Percentiles rank a stretch among this genome's conserved stretches.
Conservation (phyloP, 2,797 vertebrate genomes). For the Fratercula arctica region DNA sequence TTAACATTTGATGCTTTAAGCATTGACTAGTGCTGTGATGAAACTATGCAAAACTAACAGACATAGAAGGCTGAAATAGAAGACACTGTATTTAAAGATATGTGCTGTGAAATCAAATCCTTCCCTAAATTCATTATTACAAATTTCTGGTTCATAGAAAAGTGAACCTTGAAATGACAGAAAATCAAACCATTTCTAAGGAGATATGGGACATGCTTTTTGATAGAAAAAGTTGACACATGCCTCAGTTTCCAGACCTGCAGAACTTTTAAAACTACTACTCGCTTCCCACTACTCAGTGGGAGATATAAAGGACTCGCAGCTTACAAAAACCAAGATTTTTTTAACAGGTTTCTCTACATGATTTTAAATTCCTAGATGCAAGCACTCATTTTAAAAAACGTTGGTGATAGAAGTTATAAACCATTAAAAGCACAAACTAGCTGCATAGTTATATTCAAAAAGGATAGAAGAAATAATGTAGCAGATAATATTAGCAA, state of each 20-base stretch:
- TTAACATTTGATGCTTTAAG: background rate
- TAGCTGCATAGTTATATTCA: background rate
- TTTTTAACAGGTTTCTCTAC: background rate
- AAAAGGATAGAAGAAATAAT: background rate
- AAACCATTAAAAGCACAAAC: background rate
- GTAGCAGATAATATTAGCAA: background rate
- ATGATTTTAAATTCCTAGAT: background rate
- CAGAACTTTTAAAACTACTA: background rate
- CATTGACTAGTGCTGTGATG: background rate
- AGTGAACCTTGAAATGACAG: background rate
- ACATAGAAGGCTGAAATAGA: background rate
- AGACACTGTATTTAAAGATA: background rate
- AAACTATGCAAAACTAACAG: background rate
- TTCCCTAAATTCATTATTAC: background rate
- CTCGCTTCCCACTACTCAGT: background rate
- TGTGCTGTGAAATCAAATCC: background rate
- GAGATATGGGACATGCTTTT: background rate
- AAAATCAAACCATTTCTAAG: background rate
- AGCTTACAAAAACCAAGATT: background rate
- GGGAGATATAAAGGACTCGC: background rate
- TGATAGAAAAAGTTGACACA: background rate
- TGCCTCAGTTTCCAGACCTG: background rate
- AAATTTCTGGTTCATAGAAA: background rate
- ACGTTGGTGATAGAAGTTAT: background rate
- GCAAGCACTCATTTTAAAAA: background rate